phyloP scores from a whole-genome alignment of 1,140 invertebrate species.

The Dolichoris vasculosae region DNA sequence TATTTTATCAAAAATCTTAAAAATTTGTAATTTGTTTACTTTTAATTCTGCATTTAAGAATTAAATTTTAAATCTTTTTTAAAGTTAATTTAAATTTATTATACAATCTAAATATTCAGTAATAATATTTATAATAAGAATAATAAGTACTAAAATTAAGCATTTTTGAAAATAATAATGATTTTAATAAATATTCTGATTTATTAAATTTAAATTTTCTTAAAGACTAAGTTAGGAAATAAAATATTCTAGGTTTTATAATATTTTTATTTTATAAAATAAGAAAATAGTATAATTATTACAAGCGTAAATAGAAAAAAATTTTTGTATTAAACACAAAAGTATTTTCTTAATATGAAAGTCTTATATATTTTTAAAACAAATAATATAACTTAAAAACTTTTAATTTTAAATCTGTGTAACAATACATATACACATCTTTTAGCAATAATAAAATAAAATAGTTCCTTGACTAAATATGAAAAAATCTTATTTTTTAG shows the following conservation, averaged over 20 bases:
- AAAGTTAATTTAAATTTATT: no score
- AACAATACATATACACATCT: background rate
- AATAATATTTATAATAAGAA: background rate
- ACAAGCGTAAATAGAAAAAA: conserved; percentile 29
- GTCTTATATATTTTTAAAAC: conserved; percentile 38
- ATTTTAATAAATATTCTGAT: conserved; percentile 53
- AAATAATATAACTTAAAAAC: conserved; percentile 48
- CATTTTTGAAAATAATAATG: conserved; percentile 44
- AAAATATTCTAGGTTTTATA: no score
- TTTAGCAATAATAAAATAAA: no score
- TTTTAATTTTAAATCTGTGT: no score
- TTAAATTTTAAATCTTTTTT: no score
- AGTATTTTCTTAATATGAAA: conserved; percentile 27
- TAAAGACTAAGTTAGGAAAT: no score
- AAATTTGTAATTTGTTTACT: no score
- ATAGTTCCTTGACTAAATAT: no score
- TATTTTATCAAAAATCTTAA: no score
- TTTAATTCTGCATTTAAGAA: no score
- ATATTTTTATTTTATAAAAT: conserved; percentile 50
- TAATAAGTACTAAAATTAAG: background rate
- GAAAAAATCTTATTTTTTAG: background rate
- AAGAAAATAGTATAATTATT: conserved; percentile 44
- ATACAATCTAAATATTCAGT: no score
- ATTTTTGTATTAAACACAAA: conserved; percentile 10
- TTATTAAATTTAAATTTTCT: conserved; percentile 48